Evolutionary conservation across 2,888 invertebrate genomes (phyloP), one percentile per base, ranked within the genome.

Genomic region (Hirtodrosophila histrioides): DNA sequence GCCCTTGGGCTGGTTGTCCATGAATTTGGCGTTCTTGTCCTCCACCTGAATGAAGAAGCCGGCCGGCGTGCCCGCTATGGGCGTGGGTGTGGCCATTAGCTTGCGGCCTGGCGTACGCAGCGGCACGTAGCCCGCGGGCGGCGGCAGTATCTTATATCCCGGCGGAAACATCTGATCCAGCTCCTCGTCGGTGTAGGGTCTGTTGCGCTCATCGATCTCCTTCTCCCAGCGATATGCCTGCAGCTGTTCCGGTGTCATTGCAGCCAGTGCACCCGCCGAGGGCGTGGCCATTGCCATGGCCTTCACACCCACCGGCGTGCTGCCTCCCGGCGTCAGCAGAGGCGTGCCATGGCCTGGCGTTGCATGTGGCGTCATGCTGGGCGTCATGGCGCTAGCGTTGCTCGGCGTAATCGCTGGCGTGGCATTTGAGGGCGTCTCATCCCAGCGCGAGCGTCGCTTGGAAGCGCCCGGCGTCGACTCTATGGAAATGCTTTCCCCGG

Each of bases 281-380:
- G 99, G 99, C 0, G 99, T 99, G 2, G 98, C 97, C 96, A 99
- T 96, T 0, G 95, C 98, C 99, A 99, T 99, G 0, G 99, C 99
- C 91, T 98, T 98, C 2, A 96, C 94, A 39, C 98, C 98, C 12
- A 97, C 95, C 0, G 98, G 97, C 4, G 98, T 97, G 83, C 95
- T 94, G 49, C 96, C 96, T 54, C 96, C 95, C 0, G 97, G 97
- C 9, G 97, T 97, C 85, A 97, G 94, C 77, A 94, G 90, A 74
- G 94, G 94, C 10, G 95, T 94, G 5, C 92, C 93, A 75, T 95
- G 93, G 1, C 95, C 93, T 0, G 95, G 95, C 7, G 96, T 95
- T 60, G 96, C 94, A 90, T 95, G 94, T 0, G 96, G 96, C 31
- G 96, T 96, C 82, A 94, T 93, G 27, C 94, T 94, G 3, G 96